Evolutionary conservation across 2,113 vertebrate genomes (phyloP).

Genomic region (Diphyllodes magnificus): DNA sequence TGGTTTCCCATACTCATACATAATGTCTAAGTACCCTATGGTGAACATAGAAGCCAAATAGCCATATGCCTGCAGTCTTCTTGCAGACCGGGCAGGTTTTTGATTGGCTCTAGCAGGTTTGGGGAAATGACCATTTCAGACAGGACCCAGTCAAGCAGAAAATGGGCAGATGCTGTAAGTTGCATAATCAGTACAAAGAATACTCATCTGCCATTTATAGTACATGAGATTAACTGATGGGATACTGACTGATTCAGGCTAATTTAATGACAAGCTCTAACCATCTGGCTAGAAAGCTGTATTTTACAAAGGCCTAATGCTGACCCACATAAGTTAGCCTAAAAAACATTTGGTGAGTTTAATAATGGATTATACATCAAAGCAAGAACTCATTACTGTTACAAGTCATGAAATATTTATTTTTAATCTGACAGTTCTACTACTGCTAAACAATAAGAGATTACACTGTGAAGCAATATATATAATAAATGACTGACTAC

Average conservation of each 20-base stretch:
- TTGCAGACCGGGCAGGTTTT: constrained; percentile 26
- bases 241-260: constrained; percentile 29
- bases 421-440: constrained; percentile 54
- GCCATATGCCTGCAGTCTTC: background rate
- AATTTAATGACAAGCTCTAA: constrained; percentile 43
- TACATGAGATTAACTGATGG: constrained; percentile 30
- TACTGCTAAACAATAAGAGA: constrained; percentile 36
- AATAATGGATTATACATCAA: constrained; percentile 68
- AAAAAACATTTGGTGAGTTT: constrained; percentile 48
- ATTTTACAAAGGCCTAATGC: background rate
- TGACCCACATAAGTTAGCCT: constrained; percentile 25
- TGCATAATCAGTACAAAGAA: constrained; percentile 49
- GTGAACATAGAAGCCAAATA: background rate
- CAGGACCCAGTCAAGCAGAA: constrained; percentile 44
- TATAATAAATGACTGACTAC: constrained; percentile 43
- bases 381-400: constrained; percentile 51
- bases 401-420: constrained; percentile 48
- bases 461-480: constrained; percentile 11
- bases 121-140: constrained; percentile 52
- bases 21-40: background rate
- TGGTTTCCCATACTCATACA: background rate
- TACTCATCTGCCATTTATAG: constrained; percentile 39
- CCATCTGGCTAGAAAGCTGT: constrained; percentile 50
- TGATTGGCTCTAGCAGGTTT: constrained; percentile 38
- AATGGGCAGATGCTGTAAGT: constrained; percentile 48